Evolutionary conservation across 1,140 invertebrate species (phyloP).

Genomic region (Macrobrachium rosenbergii): DNA sequence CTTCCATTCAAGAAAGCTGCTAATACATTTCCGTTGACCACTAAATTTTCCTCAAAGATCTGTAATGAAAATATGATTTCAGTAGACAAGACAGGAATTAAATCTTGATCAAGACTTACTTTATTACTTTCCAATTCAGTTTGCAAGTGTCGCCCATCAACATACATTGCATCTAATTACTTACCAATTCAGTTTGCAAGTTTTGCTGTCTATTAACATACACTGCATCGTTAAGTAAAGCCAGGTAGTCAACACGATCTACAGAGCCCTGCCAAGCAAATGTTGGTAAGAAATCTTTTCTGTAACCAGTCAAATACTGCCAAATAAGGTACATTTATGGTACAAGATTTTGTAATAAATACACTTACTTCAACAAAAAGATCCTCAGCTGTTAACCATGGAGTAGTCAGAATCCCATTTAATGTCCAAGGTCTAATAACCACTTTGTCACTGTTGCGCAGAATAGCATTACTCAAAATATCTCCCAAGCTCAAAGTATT

Average conservation of each 20-base stretch:
- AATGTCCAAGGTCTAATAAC: neutral
- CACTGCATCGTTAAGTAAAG: neutral
- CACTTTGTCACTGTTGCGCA: neutral
- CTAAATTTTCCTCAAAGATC: neutral
- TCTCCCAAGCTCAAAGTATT: neutral
- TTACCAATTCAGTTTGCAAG: constrained; percentile 15
- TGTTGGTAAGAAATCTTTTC: neutral
- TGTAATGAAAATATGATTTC: neutral
- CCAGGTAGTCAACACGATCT: constrained; percentile 30
- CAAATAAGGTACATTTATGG: neutral
- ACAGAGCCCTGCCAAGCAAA: constrained; percentile 16
- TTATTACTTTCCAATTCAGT: too few species aligned
- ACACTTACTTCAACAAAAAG: constrained; percentile 8
- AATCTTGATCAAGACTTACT: too few species aligned
- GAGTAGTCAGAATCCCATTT: constrained; percentile 9
- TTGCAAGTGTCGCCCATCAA: too few species aligned
- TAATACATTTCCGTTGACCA: neutral
- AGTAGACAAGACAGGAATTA: neutral
- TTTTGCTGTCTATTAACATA: constrained; percentile 2
- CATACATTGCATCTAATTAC: neutral
- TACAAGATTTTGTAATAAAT: neutral
- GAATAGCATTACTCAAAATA: neutral
- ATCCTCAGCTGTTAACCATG: neutral
- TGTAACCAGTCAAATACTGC: neutral
- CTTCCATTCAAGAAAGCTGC: neutral